Evolutionary conservation across 2,888 invertebrate genomes (phyloP), one percentile per base, ranked within the genome.

Genomic region (Temnothorax rugatulus): DNA sequence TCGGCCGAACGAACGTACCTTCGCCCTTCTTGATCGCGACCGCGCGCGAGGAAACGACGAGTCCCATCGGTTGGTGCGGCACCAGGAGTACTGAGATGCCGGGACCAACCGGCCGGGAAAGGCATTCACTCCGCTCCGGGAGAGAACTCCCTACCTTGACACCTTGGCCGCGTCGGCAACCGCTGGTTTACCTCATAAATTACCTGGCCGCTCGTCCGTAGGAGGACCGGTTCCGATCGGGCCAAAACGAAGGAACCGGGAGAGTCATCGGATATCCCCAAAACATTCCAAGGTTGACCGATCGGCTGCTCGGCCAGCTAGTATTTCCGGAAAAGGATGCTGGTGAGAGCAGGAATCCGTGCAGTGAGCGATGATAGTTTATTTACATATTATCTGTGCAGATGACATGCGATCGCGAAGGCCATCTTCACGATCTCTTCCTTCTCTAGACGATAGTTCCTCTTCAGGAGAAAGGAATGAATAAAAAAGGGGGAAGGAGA

Each of bases 41-140:
- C 64, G 75, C 87, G 83, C 87, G 85, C 73, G 81, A 84, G 75
- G 83, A 90, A 88, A 90, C 89, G 92, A 38, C 73, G 25, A 73
- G 91, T 93, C 59, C 94, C 94, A 94, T 94, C 93, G 92, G 91
- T 90, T 88, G 89, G 90, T 90, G 90, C 92, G 90, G 92, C 92
- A 92, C 90, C 90, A 91, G 92, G 91, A 92, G 91, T 90, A 94
- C 94, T 94, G 93, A 90, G 66, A 85, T 87, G 84, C 90, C 88
- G 47, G 50, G 89, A 88, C 86, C 85, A 84, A 87, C 87, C 89
- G 90, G 21, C 47, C 91, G 93, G 90, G 93, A 94, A 93, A 94
- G 93, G 91, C 92, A 92, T 92, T 93, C 93, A 90, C 92, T 92
- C 87, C 87, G 88, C 85, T 86, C 25, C 76, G 52, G 68, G 69